Conservation (phyloP, 2,888 invertebrate genomes). For the Melitaea athalia region DNA sequence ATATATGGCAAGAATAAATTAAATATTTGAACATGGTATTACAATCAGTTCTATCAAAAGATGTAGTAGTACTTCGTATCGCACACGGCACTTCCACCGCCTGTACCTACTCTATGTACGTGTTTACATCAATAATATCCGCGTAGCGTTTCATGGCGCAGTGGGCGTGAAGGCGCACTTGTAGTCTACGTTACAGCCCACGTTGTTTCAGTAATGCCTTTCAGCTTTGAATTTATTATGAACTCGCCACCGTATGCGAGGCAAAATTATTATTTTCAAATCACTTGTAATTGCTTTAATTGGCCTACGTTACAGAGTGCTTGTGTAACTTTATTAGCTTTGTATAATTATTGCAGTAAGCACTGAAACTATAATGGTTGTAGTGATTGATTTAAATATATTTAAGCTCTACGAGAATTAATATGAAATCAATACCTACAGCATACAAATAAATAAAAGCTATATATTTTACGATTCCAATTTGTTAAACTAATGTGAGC, state of each 20-base stretch:
- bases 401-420: too few relatives aligned
- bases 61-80: background rate
- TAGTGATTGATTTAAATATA: too few relatives aligned
- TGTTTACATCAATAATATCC: constrained; percentile 14
- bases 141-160: constrained; percentile 18
- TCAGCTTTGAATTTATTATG: constrained; percentile 3
- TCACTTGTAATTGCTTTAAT: background rate
- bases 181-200: constrained; percentile 15
- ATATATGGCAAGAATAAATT: too few relatives aligned
- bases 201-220: constrained; percentile 21
- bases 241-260: background rate
- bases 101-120: background rate
- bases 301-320: background rate
- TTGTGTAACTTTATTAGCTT: background rate
- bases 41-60: background rate
- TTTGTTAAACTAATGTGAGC: too few relatives aligned
- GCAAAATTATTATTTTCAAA: background rate
- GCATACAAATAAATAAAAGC: too few relatives aligned
- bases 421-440: too few relatives aligned
- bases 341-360: too few relatives aligned
- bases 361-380: too few relatives aligned
- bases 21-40: too few relatives aligned
- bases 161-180: constrained; percentile 20
- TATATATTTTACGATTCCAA: too few relatives aligned
- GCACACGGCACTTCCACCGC: background rate